Base-by-base conservation (phyloP, 1,140 invertebrate genomes). In the Acromyrmex charruanus region DNA sequence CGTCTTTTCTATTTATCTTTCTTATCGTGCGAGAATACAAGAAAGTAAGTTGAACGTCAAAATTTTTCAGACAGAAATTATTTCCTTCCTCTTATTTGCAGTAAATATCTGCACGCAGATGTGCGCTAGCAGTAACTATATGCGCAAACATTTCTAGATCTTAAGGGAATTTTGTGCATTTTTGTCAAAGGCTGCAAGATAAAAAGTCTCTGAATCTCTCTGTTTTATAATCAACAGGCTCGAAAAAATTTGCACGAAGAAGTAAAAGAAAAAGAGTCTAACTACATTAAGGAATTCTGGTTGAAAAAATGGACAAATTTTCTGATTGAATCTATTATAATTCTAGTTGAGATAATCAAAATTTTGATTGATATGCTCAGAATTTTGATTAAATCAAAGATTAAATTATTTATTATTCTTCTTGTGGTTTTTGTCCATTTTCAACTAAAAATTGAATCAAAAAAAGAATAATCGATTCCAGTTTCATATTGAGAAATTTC, bases 1-100 rank as follows among this genome's bases (percentile, higher is more conserved):
- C 80, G 80, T 58, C 80, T 84, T 84, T 84, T 84, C 80, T 61
- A 61, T 84, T 75, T 75, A 84, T 84, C 80, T 84, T 74, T 72
- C 53, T 74, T 69, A 25, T 49, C 51, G 53, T 5, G 18, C 68
- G 1, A 68, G 1, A 68, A 55, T 35, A 35, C 39, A 44, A 10
- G 39, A 44, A 44, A 44, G 21, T 25, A 74, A 84, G 53, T 61
- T 31, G n/a, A 6, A 28, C 68, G 53, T 59, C 31, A 49, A 44
- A 74, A 84, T 74, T 84, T 84, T 35, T 74, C 69, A 61, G 25
- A 51, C 44, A 25, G 25, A 61, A 84, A 69, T 69, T 51, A 69
- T 68, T 72, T 25, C 39, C 6, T 49, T 21, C 55, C 12, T 51
- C 39, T 49, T 74, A 59, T 61, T 84, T 61, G 25, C 39, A 55